Percentiles rank a stretch among this genome's conserved stretches.
These are phyloP conservation scores for Genyomyrus donnyi DNA, from an alignment of 2,113 vertebrate species.

Conservation along the genomic window DNA sequence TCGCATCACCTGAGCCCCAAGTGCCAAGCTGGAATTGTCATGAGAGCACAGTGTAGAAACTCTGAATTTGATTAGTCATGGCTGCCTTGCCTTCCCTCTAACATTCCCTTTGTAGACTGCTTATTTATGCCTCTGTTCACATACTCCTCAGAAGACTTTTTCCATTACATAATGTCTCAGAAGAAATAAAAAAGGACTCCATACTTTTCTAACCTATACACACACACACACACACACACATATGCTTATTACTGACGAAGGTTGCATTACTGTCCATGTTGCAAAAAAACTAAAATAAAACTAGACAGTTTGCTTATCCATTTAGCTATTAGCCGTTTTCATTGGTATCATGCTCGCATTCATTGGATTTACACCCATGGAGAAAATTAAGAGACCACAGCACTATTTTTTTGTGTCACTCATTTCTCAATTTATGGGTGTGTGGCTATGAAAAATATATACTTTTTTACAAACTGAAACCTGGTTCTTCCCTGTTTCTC, in stretches of 20 bases:
- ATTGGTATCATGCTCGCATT: not conserved
- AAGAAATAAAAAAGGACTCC: not conserved
- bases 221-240: not conserved
- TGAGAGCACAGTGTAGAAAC: not conserved
- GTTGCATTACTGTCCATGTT: not conserved
- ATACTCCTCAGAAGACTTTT: not conserved
- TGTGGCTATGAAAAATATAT: too few species aligned
- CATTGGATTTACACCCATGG: not conserved
- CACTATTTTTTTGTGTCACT: too few species aligned
- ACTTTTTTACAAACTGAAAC: too few species aligned
- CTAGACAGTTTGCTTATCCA: not conserved
- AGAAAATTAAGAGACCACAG: too few species aligned
- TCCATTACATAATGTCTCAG: not conserved
- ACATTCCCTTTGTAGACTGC: not conserved
- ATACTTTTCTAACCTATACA: not conserved
- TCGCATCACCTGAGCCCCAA: not conserved
- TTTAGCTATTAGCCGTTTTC: not conserved
- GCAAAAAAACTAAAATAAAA: not conserved
- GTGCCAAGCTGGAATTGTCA: not conserved
- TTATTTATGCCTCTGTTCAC: not conserved
- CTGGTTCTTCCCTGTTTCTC: too few species aligned
- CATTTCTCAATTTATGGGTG: too few species aligned
- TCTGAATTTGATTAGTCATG: constrained; percentile 5
- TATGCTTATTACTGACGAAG: not conserved
- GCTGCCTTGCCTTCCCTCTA: not conserved